Evolutionary conservation across 1,140 invertebrate genomes (phyloP).

Genomic region (Pentalonia nigronervosa): DNA sequence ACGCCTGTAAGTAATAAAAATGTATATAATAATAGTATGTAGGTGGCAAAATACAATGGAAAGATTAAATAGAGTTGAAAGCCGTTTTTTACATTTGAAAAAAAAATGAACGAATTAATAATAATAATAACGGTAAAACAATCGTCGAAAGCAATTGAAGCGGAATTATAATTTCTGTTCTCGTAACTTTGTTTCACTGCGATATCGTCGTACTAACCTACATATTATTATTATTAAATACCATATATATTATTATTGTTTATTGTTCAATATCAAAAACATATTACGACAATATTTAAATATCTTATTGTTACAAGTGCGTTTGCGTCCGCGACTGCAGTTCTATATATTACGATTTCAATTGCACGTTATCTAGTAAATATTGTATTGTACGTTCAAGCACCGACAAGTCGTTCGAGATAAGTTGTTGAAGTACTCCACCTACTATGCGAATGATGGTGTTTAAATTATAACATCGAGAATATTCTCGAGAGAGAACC

Average conservation of each 20-base stretch:
- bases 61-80: background rate
- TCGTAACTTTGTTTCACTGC: background rate
- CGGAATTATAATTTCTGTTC: background rate
- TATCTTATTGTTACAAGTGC: background rate
- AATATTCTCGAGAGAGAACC: background rate
- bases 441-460: background rate
- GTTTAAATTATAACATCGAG: background rate
- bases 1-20: background rate
- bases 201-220: background rate
- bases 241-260: background rate
- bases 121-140: background rate
- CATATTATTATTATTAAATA: background rate
- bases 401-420: background rate
- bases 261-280: background rate
- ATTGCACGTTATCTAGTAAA: background rate
- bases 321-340: background rate
- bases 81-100: background rate
- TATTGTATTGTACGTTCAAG: background rate
- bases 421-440: background rate
- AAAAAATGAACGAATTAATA: background rate
- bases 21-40: background rate
- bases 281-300: background rate
- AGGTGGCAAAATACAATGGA: background rate
- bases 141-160: background rate
- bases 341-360: background rate